Evolutionary conservation across 2,888 invertebrate genomes (phyloP), one percentile per base, ranked within the genome.

Genomic region (Phalera bucephala): DNA sequence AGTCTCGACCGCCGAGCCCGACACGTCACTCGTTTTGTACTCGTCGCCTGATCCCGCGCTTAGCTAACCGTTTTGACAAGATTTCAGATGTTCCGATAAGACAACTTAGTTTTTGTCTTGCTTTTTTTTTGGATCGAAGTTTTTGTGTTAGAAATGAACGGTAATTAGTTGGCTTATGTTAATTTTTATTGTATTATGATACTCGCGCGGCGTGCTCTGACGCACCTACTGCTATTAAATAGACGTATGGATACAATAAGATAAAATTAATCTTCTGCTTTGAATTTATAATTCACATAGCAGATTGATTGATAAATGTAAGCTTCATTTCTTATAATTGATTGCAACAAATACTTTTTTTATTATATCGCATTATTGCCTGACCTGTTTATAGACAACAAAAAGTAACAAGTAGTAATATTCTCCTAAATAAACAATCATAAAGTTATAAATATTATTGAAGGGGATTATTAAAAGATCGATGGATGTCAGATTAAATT

Each of bases 11-110:
- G n/a, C 35, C 35, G 53, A 62, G 46, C 47, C 59, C 62, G 68
- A 57, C 71, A 64, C 67, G 75, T 75, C 81, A 70, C 64, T 81
- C 80, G 81, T 85, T 87, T 87, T 86, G 85, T 85, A 71, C 71
- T 80, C 76, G 78, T 80, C 81, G 79, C 69, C 71, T 83, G 80
- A 87, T 85, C 81, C 74, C 69, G 77, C 72, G 81, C 81, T 88
- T 83, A 87, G 79, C 85, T 88, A 87, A 88, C 85, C 86, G 85
- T 85, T 87, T 83, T 84, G 88, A 87, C 87, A 85, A 77, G 75
- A 80, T 82, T 83, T 77, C 52, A 73, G 84, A 87, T 84, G 72
- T 66, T 63, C 45, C 64, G 80, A 81, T 78, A 79, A 73, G 62
- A 42, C 41, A 47, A 41, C 41, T 49, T 45, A 29, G 55, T 59